These are phyloP conservation scores for Hipparchia semele DNA, from an alignment of 2,888 invertebrate species.

Conservation along the genomic window DNA sequence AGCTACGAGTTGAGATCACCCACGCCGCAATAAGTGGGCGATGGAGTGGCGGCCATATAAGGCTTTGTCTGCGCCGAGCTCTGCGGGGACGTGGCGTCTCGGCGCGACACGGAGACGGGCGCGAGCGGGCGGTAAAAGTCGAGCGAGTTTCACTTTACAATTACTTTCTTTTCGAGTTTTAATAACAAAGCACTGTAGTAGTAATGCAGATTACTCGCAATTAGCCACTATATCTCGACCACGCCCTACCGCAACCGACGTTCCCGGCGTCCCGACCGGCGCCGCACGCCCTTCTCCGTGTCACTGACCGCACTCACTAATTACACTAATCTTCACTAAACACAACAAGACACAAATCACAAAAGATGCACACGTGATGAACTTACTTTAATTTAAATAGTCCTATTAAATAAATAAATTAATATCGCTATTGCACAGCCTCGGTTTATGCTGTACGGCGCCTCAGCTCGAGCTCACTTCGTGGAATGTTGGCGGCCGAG, in stretches of 20 bases:
- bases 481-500: constrained; percentile 78
- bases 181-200: constrained; percentile 56
- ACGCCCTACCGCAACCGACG: constrained; percentile 81
- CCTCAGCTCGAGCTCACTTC: constrained; percentile 78
- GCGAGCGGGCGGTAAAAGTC: constrained; percentile 58
- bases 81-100: constrained; percentile 70
- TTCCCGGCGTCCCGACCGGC: constrained; percentile 49
- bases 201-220: constrained; percentile 44
- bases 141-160: constrained; percentile 47
- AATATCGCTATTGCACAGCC: constrained; percentile 80
- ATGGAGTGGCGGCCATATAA: constrained; percentile 70
- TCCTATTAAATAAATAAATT: constrained; percentile 82
- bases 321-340: constrained; percentile 45
- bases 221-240: constrained; percentile 63
- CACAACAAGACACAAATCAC: constrained; percentile 53
- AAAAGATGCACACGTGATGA: constrained; percentile 52
- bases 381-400: constrained; percentile 82
- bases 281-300: constrained; percentile 58
- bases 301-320: constrained; percentile 76
- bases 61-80: constrained; percentile 53
- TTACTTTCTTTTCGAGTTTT: constrained; percentile 20
- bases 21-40: constrained; percentile 51
- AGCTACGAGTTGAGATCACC: constrained; percentile 35
- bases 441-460: constrained; percentile 74
- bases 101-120: constrained; percentile 55